A percentile compares a stretch with the other conserved stretches of the same genome.
phyloP scores from a whole-genome alignment of 2,113 vertebrate species.

The Gasterosteus nipponicus region DNA sequence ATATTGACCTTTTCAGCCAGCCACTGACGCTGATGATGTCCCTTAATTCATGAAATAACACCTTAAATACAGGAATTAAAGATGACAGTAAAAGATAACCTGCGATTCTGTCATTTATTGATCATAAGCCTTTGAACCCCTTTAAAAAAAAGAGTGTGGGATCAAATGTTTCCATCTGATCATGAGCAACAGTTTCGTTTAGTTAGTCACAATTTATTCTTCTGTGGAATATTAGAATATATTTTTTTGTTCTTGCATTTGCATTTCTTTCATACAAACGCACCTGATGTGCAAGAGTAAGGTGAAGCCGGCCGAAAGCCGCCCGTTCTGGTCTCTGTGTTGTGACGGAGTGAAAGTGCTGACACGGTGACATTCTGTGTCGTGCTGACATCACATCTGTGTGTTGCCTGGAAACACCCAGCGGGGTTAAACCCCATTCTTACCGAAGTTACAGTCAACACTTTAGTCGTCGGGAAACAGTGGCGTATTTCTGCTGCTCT shows the following conservation, averaged over 20 bases:
- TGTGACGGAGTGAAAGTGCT: conserved; percentile 43
- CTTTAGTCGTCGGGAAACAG: conserved; percentile 34
- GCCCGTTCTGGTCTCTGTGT: neutral
- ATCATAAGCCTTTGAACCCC: neutral
- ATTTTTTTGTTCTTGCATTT: neutral
- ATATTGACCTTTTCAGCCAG: too few species aligned
- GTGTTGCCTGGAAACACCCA: conserved; percentile 61
- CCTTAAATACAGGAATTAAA: too few species aligned
- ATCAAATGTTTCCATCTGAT: neutral
- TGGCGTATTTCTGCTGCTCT: conserved; percentile 39
- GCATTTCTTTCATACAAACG: neutral
- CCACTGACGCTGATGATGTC: too few species aligned
- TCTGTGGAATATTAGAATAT: conserved; percentile 17
- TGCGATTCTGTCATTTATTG: neutral
- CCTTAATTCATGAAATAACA: too few species aligned
- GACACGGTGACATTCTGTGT: conserved; percentile 15
- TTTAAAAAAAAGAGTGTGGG: neutral
- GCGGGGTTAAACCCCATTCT: conserved; percentile 51
- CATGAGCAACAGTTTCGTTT: neutral
- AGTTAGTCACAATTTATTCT: neutral
- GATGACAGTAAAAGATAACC: neutral
- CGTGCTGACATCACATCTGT: conserved; percentile 40
- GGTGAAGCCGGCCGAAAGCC: conserved; percentile 30
- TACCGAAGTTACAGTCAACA: conserved; percentile 48
- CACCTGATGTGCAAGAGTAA: neutral